These are phyloP conservation scores for Riparia riparia DNA, from an alignment of 2,113 vertebrate species.

Conservation along the genomic window DNA sequence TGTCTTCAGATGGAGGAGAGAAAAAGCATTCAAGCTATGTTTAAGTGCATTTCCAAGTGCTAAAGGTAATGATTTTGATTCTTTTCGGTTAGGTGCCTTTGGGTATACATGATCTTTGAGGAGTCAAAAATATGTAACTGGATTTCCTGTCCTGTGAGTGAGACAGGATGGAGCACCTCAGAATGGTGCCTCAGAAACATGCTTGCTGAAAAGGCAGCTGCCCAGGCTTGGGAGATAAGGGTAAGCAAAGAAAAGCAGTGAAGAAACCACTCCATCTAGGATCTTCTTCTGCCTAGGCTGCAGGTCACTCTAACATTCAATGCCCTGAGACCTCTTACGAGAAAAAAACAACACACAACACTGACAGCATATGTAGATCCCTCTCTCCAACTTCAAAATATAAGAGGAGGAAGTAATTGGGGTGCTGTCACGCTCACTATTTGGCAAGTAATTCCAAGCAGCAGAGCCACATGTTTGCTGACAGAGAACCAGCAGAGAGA, in stretches of 20 bases:
- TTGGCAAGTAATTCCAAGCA: background rate
- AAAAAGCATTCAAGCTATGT: background rate
- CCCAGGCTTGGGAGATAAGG: background rate
- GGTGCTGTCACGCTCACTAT: background rate
- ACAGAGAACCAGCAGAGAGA: background rate
- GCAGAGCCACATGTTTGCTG: background rate
- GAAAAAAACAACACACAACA: background rate
- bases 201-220: background rate
- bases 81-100: background rate
- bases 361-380: background rate
- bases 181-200: rapidly evolving
- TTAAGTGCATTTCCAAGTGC: background rate
- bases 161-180: background rate
- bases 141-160: background rate
- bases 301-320: background rate
- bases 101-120: background rate
- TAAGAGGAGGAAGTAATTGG: background rate
- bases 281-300: background rate
- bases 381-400: background rate
- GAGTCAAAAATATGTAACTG: background rate
- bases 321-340: background rate
- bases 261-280: background rate
- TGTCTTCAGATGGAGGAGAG: background rate
- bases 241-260: background rate
- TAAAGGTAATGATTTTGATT: background rate